Base-by-base conservation (phyloP, 1,140 invertebrate species). In the Atta colombica region DNA sequence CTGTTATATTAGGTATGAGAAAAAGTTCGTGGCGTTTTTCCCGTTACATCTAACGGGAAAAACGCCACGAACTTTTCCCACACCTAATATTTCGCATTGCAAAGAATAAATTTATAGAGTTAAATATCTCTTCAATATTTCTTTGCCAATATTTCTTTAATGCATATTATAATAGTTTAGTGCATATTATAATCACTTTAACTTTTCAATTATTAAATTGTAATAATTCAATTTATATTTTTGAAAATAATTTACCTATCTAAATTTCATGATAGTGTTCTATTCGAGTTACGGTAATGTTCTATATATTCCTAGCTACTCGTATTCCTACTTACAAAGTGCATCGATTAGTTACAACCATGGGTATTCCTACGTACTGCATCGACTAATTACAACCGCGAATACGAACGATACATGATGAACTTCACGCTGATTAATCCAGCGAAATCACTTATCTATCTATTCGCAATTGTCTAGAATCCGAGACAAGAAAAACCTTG, bases 301-400 rank as follows among this genome's bases (percentile, higher is more conserved):
- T 14, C 51, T 53, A 55, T 6, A 6, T n/a, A 60, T 60, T 60
- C 21, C 58, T 60, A 60, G 18, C n/a, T 58, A 18, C 5, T 55
- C 18, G 53, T n/a, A 58, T 21, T 58, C n/a, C n/a, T n/a, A 55
- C 55, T 21, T 21, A 60, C 58, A 12, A 60, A 60, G 58, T 21
- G 21, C 58, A 25, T 25, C 58, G 58, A 60, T 21, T 60, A 60
- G 25, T 60, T 60, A 60, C 58, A 25, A 25, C 58, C 3, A 60
- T 25, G 21, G 8, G 3, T 60, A 60, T 60, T n/a, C 58, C 58
- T 60, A 21, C 8, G 21, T 7, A n/a, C 53, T n/a, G 58, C 58
- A 60, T 60, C 21, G 58, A 60, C 58, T 60, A 60, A 60, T 60
- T 60, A 25, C 21, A 60, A 60, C 58, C 58, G 58, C 21, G 58